Evolutionary conservation across 2,113 vertebrate species (phyloP), one percentile per base, ranked within the genome.

Genomic region (Fulmarus glacialis): DNA sequence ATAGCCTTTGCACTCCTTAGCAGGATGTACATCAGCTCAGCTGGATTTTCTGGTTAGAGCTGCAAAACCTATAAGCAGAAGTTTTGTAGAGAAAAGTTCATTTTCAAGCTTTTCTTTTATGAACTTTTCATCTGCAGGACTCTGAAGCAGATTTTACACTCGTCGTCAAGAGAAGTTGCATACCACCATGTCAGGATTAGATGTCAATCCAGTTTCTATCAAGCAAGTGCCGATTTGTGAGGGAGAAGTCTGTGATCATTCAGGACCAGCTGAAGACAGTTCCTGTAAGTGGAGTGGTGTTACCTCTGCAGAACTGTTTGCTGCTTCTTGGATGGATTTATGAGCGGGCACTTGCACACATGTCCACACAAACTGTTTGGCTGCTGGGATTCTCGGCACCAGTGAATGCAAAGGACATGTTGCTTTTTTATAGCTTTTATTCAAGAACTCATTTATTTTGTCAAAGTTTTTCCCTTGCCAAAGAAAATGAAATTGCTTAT

Each of bases 161-260:
- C 1, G 1, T 58, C 3, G 0, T 55, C 59, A 52, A 27, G 14
- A 72, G 17, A 62, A 58, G 13, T 43, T 34, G 6, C 9, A 12
- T 4, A 23, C 27, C 20, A 42, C 23, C 52, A 1, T 36, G 42
- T 78, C 38, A n/a, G 80, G 36, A 32, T 50, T 59, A 30, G 66
- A 10, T 38, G 17, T 52, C 66, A 68, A 20, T 38, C 40, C 66
- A 56, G 45, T 45, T 83, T 84, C 29, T 47, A 32, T n/a, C 34
- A 36, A 68, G 73, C 34, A 83, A 26, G 42, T 8, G 32, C 27
- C 34, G 47, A 1, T 68, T 56, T 52, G 36, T 91, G 48, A 70
- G 24, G 62, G 38, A 80, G 29, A 63, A 62, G 34, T 40, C 48
- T 32, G 23, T 21, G n/a, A 26, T 56, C 59, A 10, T 27, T 67